Evolutionary conservation across 2,113 vertebrate genomes (phyloP).

Genomic region (Dolichotis patagonum): DNA sequence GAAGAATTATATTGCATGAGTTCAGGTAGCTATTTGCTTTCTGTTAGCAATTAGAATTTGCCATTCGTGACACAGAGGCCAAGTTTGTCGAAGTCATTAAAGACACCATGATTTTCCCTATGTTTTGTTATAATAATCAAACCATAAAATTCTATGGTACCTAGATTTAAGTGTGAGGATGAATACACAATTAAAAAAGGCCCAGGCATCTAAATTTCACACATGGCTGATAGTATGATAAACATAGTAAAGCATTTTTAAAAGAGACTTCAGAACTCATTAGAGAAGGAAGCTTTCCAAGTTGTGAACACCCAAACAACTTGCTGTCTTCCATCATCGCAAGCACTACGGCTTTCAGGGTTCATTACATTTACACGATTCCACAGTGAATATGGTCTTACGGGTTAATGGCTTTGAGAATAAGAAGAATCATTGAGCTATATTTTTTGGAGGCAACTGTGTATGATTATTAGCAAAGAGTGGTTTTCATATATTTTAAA

Average conservation of each 20-base stretch:
- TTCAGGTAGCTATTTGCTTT: not conserved
- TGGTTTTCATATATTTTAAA: constrained; percentile 36
- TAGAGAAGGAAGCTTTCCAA: not conserved
- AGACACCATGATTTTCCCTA: not conserved
- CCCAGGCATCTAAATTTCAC: constrained; percentile 43
- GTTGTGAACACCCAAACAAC: not conserved
- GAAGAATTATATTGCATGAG: not conserved
- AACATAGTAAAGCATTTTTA: not conserved
- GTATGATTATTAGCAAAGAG: constrained; percentile 16
- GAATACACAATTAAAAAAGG: constrained; percentile 60
- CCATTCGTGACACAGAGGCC: not conserved
- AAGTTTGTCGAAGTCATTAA: not conserved
- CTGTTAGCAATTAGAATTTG: not conserved
- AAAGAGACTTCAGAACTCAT: constrained; percentile 30
- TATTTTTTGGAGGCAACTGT: constrained; percentile 37
- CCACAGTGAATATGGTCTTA: not conserved
- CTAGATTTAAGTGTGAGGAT: constrained; percentile 14
- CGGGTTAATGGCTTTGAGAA: constrained; percentile 12
- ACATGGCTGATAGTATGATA: constrained; percentile 35
- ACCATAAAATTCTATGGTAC: not conserved
- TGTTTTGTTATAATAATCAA: constrained; percentile 21
- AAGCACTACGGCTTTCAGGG: not conserved
- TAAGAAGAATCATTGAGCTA: not conserved
- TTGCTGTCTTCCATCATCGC: not conserved
- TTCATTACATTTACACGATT: not conserved